Conservation (phyloP, 2,888 invertebrate genomes). For the Cephonodes hylas region DNA sequence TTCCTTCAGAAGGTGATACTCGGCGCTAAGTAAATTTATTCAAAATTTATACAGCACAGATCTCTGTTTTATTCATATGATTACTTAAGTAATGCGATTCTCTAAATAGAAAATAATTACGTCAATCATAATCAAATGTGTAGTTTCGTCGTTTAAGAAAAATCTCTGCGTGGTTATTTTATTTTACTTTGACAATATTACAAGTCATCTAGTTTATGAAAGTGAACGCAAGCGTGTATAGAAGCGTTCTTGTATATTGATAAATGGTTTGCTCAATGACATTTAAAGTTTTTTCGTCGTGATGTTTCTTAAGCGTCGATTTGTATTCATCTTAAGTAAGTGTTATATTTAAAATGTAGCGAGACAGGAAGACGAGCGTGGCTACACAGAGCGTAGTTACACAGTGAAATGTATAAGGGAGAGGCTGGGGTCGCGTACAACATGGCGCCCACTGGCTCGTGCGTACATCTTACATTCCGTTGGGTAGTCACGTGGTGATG, state of each 20-base stretch:
- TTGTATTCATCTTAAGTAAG: background rate
- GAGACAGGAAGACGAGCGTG: background rate
- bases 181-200: conserved; percentile 1
- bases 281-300: background rate
- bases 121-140: background rate
- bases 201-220: background rate
- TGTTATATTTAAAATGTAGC: background rate
- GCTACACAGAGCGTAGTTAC: background rate
- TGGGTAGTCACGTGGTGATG: too few relatives aligned
- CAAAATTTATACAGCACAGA: background rate
- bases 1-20: background rate
- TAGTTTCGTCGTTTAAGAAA: conserved; percentile 2
- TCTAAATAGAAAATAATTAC: background rate
- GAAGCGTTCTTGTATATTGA: background rate
- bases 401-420: background rate
- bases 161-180: background rate
- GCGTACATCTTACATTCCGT: background rate
- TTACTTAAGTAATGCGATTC: background rate
- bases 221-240: background rate
- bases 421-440: background rate
- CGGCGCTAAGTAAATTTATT: background rate
- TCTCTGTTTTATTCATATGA: background rate
- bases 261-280: background rate
- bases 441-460: background rate
- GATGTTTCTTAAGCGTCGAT: background rate